Evolutionary conservation across 2,888 invertebrate species (phyloP).

Genomic region (Dryocosmus kuriphilus): DNA sequence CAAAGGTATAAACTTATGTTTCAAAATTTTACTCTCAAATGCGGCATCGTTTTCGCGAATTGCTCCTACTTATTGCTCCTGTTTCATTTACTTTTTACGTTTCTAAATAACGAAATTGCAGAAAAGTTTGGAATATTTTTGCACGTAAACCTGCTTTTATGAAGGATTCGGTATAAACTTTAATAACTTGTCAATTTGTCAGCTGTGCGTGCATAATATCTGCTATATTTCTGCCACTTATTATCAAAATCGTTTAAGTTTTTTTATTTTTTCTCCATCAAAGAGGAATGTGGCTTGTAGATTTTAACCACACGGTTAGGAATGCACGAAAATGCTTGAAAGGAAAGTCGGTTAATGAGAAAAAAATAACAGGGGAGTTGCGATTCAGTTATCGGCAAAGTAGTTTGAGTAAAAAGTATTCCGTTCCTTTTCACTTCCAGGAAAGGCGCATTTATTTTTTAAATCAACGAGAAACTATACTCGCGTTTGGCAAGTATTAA

Average conservation of each 20-base stretch:
- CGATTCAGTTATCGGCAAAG: slow-evolving; percentile 3
- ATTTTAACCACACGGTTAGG: neutral
- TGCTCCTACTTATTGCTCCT: neutral
- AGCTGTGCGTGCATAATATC: neutral
- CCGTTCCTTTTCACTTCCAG: neutral
- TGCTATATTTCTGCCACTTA: neutral
- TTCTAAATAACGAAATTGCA: neutral
- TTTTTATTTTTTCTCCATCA: neutral
- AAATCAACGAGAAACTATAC: neutral
- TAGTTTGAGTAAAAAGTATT: neutral
- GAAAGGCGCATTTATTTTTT: neutral
- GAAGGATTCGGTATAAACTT: neutral
- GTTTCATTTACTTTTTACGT: neutral
- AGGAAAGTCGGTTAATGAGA: slow-evolving; percentile 11
- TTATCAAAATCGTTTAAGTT: slow-evolving; percentile 6
- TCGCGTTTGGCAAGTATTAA: neutral
- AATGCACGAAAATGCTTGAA: neutral
- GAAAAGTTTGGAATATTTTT: neutral
- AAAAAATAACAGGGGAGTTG: neutral
- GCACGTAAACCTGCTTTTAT: neutral
- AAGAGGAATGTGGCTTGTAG: neutral
- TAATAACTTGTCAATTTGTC: neutral
- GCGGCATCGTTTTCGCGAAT: neutral
- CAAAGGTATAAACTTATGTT: neutral
- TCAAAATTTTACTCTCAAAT: neutral